Evolutionary conservation across 2,113 vertebrate genomes (phyloP), one percentile per base, ranked within the genome.

Genomic region (Zosterops hypoxanthus): DNA sequence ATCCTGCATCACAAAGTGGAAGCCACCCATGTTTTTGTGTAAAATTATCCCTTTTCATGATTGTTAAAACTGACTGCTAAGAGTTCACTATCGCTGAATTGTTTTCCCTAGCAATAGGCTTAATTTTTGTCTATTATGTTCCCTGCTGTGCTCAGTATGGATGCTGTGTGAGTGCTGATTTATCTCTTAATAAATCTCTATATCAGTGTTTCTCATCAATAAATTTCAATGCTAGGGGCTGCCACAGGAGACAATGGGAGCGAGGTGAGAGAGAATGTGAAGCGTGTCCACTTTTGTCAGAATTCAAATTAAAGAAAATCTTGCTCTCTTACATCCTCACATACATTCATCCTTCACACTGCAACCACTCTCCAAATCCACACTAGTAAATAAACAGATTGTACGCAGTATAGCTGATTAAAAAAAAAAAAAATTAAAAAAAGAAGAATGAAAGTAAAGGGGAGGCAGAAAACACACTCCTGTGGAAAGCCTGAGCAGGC

Each of bases 111-210:
- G 91, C 50, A 65, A 84, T 29, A 84, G 29, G 29, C 18, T 66
- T 83, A 66, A 78, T 81, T 82, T 87, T 71, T 87, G 41, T 50
- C 82, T 92, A 33, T 91, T 80, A 69, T 49, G 49, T 44, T 94
- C 28, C 79, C 66, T 94, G 60, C 69, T 76, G 61, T 60, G 78
- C 90, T 94, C 26, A 5, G 59, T 82, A 90, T 91, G 73, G 72
- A 91, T 71, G 47, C 59, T 66, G 39, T 49, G 46, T 69, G 85
- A 80, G 33, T 77, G 26, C 28, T 59, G 56, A 60, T 86, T 94
- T 88, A 47, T 82, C 82, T 87, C 68, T 66, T 86, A 76, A 60
- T 64, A 72, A 49, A 42, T 24, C 59, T 77, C 42, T 63, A 2
- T 21, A 79, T 68, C 56, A 71, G 36, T 41, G n/a, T 57, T 91